Evolutionary conservation across 2,888 invertebrate species (phyloP).

Genomic region (Scaptomyza caliginosa): DNA sequence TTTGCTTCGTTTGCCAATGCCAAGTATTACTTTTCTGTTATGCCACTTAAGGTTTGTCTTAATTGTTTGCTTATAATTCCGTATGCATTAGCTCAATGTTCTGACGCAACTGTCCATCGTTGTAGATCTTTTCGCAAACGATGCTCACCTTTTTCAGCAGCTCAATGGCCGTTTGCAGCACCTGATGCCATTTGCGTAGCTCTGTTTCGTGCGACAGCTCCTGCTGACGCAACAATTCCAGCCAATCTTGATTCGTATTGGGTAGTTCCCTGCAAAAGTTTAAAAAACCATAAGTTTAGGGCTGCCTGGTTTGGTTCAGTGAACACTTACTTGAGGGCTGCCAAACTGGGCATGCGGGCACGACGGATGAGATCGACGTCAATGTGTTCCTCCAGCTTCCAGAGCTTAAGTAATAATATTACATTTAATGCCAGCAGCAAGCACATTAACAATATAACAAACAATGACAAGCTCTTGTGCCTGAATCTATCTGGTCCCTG

Average conservation of each 20-base stretch:
- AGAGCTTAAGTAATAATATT: constrained; percentile 92
- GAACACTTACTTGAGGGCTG: constrained; percentile 78
- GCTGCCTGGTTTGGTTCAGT: too few relatives aligned
- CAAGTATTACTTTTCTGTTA: constrained; percentile 6
- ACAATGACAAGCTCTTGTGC: constrained; percentile 83
- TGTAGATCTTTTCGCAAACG: constrained; percentile 83
- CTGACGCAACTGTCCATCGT: constrained; percentile 78
- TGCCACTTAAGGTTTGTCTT: too few relatives aligned
- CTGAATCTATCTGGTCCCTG: constrained; percentile 49
- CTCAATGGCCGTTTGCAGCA: constrained; percentile 89
- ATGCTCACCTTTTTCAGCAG: constrained; percentile 89
- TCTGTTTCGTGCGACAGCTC: constrained; percentile 91
- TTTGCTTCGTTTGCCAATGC: constrained; percentile 7
- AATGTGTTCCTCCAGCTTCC: constrained; percentile 88
- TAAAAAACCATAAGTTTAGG: too few relatives aligned
- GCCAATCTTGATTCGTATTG: constrained; percentile 92
- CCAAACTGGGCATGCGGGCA: constrained; percentile 79
- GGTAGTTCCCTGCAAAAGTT: constrained; percentile 86
- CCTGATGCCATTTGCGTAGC: constrained; percentile 92
- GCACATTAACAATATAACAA: constrained; percentile 86
- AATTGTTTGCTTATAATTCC: constrained; percentile 63
- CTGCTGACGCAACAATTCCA: constrained; percentile 91
- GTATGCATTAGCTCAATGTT: constrained; percentile 78
- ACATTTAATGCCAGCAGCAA: constrained; percentile 89
- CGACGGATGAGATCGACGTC: constrained; percentile 81